These are phyloP conservation scores for Andrena trimmerana DNA, from an alignment of 2,888 invertebrate genomes.

Conservation along the genomic window DNA sequence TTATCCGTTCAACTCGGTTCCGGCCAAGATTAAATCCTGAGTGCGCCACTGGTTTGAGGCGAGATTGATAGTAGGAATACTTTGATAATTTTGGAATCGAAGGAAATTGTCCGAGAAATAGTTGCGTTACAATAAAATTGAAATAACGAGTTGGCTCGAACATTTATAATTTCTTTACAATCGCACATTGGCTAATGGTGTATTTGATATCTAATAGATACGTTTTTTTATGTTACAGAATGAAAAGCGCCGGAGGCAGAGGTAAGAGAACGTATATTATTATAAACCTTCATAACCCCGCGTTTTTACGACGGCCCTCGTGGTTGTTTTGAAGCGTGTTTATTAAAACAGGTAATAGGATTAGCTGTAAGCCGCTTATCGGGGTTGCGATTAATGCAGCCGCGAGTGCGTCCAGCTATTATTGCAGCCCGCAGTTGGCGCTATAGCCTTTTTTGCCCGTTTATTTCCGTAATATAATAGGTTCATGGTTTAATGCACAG, in stretches of 20 bases:
- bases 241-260: constrained; percentile 83
- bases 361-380: constrained; percentile 42
- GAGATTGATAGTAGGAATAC: no score
- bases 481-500: neutral
- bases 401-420: constrained; percentile 14
- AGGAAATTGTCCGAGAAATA: no score
- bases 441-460: neutral
- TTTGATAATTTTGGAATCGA: no score
- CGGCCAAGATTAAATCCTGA: no score
- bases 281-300: constrained; percentile 7
- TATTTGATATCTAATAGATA: constrained; percentile 9
- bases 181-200: neutral
- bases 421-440: neutral
- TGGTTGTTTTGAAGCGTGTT: constrained; percentile 12
- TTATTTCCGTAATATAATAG: constrained; percentile 14
- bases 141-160: neutral
- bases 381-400: constrained; percentile 16
- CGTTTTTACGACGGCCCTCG: constrained; percentile 3
- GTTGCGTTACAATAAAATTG: no score
- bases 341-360: constrained; percentile 28
- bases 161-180: neutral
- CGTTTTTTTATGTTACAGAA: constrained; percentile 76
- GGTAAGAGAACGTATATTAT: constrained; percentile 74
- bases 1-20: no score
- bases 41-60: no score